phyloP scores from a whole-genome alignment of 2,113 vertebrate genomes.

The Oncorhynchus masou region DNA sequence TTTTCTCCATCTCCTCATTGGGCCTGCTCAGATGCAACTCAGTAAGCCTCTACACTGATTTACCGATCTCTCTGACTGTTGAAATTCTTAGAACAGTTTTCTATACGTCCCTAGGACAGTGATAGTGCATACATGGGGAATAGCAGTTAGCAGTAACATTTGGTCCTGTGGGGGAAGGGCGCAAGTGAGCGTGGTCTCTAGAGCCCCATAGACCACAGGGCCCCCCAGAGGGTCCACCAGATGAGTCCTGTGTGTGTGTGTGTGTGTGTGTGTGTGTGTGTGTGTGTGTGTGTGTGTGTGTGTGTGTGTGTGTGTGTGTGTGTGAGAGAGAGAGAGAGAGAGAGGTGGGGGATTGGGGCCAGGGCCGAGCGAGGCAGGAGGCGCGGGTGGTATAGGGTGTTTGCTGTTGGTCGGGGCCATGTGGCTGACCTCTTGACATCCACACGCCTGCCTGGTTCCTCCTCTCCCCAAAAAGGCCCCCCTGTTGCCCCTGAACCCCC shows the following conservation, averaged over 20 bases:
- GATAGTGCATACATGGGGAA: background rate
- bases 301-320: too few relatives aligned
- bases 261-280: too few relatives aligned
- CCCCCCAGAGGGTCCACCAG: background rate
- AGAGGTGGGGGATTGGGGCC: background rate
- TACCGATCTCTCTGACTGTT: too few relatives aligned
- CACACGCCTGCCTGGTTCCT: constrained; percentile 58
- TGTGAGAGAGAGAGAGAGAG: too few relatives aligned
- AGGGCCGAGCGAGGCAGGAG: background rate
- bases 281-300: too few relatives aligned
- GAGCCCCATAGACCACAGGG: background rate
- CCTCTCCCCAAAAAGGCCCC: constrained; percentile 8
- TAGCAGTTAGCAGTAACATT: background rate
- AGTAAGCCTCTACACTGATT: too few relatives aligned
- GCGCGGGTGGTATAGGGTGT: constrained; percentile 1
- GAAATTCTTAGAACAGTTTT: too few relatives aligned
- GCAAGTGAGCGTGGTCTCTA: background rate
- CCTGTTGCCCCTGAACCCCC: too few relatives aligned
- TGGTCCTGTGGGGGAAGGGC: background rate
- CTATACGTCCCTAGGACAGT: background rate
- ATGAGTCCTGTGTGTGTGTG: background rate
- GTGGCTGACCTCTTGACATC: constrained; percentile 69
- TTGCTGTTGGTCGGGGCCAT: constrained; percentile 46
- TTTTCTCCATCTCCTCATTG: too few relatives aligned
- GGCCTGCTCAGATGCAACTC: too few relatives aligned